These are phyloP conservation scores for Papilio polytes DNA, from an alignment of 1,140 invertebrate species.

Conservation along the genomic window DNA sequence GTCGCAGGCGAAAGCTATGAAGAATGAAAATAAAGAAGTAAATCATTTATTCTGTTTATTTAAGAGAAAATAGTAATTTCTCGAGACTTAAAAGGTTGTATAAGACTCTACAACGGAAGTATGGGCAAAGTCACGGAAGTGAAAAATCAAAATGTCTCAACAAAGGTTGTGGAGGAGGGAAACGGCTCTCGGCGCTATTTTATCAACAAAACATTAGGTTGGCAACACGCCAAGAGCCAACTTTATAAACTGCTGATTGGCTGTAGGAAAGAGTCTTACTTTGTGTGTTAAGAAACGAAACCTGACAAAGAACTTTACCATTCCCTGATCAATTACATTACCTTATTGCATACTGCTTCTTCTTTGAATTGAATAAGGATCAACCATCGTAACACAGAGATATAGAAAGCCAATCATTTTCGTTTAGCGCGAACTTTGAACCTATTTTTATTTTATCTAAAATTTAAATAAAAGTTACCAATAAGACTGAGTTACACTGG, in stretches of 20 bases:
- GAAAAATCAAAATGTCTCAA: slow-evolving; percentile 18
- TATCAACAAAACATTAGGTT: slow-evolving; percentile 26
- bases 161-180: background rate
- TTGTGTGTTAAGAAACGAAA: background rate
- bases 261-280: background rate
- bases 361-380: background rate
- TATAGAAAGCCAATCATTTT: background rate
- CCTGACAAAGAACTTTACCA: slow-evolving; percentile 2
- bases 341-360: background rate
- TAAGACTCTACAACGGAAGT: background rate
- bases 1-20: too few species aligned
- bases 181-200: slow-evolving; percentile 8
- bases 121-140: slow-evolving; percentile 10
- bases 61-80: background rate
- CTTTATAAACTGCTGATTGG: slow-evolving; percentile 12
- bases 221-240: background rate
- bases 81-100: background rate
- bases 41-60: background rate
- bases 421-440: background rate
- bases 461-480: background rate
- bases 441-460: background rate
- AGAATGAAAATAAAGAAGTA: too few species aligned
- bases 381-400: background rate
- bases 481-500: too few species aligned
- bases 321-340: background rate